phyloP scores from a whole-genome alignment of 1,140 invertebrate genomes.

The Aphidius gifuensis region DNA sequence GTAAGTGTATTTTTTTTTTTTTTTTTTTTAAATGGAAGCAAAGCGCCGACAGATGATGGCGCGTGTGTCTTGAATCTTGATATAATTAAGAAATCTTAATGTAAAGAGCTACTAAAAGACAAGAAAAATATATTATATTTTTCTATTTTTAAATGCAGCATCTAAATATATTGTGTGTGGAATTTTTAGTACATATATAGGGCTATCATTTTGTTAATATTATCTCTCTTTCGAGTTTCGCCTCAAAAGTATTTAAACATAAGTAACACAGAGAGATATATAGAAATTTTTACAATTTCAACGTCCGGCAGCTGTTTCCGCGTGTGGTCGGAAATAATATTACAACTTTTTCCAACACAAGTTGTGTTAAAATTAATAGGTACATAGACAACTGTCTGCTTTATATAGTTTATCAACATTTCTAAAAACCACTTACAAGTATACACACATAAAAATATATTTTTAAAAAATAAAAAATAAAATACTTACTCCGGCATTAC shows the following conservation, averaged over 20 bases:
- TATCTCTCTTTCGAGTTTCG: too few species aligned
- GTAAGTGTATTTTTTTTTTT: too few species aligned
- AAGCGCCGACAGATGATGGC: slow-evolving; percentile 12
- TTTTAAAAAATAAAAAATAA: background rate
- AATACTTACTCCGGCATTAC: slow-evolving; percentile 68
- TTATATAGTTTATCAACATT: too few species aligned
- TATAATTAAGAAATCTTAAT: slow-evolving; percentile 1
- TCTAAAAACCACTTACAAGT: background rate
- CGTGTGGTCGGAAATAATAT: background rate
- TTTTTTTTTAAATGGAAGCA: slow-evolving; percentile 4
- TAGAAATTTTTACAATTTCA: background rate
- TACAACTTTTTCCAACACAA: too few species aligned
- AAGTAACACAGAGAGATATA: too few species aligned
- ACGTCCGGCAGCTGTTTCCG: slow-evolving; percentile 21
- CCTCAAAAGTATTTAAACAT: too few species aligned
- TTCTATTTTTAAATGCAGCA: too few species aligned
- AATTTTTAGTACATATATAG: too few species aligned
- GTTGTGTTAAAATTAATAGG: too few species aligned
- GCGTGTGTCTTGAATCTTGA: slow-evolving; percentile 12
- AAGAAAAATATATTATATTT: background rate
- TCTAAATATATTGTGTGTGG: too few species aligned
- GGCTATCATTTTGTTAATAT: too few species aligned
- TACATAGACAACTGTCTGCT: too few species aligned
- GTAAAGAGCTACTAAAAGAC: background rate
- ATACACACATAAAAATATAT: background rate